Conservation (phyloP, 92 coral and sea anemone genomes). For the Galaxea fascicularis region DNA sequence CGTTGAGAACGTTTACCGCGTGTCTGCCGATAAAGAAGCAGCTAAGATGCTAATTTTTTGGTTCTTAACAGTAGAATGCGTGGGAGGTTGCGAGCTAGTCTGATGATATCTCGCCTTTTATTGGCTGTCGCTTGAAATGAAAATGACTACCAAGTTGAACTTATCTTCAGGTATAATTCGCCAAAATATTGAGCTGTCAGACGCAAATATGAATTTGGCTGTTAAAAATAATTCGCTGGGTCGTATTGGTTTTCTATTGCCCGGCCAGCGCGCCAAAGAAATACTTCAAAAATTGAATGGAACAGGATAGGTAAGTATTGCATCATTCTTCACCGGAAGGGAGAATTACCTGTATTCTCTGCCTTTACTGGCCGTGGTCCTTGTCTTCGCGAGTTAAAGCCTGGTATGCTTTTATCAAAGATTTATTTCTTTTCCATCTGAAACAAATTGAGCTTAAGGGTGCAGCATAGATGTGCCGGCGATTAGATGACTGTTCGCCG, state of each 20-base stretch:
- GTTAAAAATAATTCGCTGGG: neutral
- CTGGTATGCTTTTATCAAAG: neutral
- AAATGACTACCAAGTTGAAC: constrained; percentile 45
- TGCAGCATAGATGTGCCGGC: neutral
- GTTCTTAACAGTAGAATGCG: constrained; percentile 48
- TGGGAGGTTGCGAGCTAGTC: constrained; percentile 39
- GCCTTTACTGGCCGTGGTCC: neutral
- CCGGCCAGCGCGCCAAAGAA: neutral
- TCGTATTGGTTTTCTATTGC: neutral
- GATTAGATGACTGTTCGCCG: constrained; percentile 3
- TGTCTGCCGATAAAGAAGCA: constrained; percentile 46
- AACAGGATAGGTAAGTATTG: neutral
- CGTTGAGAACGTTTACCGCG: constrained; percentile 53
- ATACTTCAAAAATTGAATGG: neutral
- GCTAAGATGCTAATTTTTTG: constrained; percentile 61
- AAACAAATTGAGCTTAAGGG: too few relatives aligned
- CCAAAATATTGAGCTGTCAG: constrained; percentile 54
- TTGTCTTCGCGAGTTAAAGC: neutral
- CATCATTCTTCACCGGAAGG: constrained; percentile 14
- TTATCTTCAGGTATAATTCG: constrained; percentile 47
- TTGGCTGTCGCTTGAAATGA: constrained; percentile 42
- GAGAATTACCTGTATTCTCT: constrained; percentile 13
- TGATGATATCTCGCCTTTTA: constrained; percentile 45
- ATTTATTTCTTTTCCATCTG: neutral
- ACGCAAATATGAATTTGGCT: constrained; percentile 5